Base-by-base conservation (phyloP, 2,888 invertebrate species). In the Agriopis aurantiaria region DNA sequence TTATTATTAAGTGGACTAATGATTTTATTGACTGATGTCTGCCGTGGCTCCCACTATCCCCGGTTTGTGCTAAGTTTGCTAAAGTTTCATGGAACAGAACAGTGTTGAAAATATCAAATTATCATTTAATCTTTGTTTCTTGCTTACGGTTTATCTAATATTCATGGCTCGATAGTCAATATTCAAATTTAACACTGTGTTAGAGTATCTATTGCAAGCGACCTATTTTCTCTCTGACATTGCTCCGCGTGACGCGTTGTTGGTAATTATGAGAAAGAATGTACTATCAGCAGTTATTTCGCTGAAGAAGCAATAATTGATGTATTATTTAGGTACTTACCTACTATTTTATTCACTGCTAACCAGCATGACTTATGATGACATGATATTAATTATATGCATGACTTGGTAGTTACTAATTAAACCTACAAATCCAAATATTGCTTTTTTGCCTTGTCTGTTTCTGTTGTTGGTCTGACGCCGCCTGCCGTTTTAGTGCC, bases 21-120 rank as follows among this genome's bases (percentile, higher is more conserved):
- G 93, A 92, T 89, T 92, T 92, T 93, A 87, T 87, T 92, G 92
- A 93, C 94, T 87, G 92, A 94, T 94, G 94, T 94, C 94, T 93
- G 91, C 94, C 92, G 90, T 94, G 91, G 94, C 94, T 89, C 92
- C 93, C 88, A 93, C 88, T 92, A 92, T 94, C 90, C 92, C 94
- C 93, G 94, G 94, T 94, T 88, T 75, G 93, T 92, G 80, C 77
- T 73, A 73, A 41, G 68, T 68, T 51, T 66, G 60, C 8, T 74
- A 65, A 51, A 69, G 23, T 57, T 57, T 66, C 45, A 23, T 4
- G 41, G 7, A 71, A 43, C 41, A 41, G 52, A 68, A 40, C 58
- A 58, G 58, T 48, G 55, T 40, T 48, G 17, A 23, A 33, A 17
- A 62, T 46, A 53, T 23, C 14, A 14, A 65, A 63, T 49, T 62